These are phyloP conservation scores for Cryptoleucopteryx plumbea DNA, from an alignment of 2,113 vertebrate genomes.

Conservation along the genomic window DNA sequence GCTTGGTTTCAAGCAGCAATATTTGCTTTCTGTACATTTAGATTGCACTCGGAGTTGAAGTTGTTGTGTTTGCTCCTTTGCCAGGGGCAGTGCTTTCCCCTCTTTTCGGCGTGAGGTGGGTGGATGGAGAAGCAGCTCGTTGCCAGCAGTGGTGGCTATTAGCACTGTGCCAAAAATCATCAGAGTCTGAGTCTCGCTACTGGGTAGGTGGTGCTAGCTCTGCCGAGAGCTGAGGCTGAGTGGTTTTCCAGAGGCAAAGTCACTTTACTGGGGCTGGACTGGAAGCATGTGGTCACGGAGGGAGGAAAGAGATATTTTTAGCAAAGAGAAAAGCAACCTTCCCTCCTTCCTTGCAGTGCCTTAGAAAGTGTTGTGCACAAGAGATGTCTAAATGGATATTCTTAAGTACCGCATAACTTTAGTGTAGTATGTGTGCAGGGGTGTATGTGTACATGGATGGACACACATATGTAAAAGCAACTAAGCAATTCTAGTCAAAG, in stretches of 20 bases:
- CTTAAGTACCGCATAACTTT: not conserved
- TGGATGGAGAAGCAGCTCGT: not conserved
- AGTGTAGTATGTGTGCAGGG: not conserved
- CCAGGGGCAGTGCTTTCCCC: not conserved
- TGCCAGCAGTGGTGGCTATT: not conserved
- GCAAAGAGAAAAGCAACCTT: not conserved
- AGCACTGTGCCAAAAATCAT: not conserved
- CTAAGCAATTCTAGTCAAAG: not conserved
- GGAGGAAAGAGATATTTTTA: slow-evolving; percentile 19
- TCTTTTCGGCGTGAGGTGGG: not conserved
- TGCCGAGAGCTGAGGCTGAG: not conserved
- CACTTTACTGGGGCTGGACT: not conserved
- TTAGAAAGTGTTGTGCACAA: not conserved
- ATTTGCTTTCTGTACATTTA: not conserved
- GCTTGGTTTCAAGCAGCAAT: not conserved
- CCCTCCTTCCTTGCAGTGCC: not conserved
- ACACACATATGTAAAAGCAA: not conserved
- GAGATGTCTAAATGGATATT: not conserved
- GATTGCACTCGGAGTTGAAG: not conserved
- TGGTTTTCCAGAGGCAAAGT: slow-evolving; percentile 1
- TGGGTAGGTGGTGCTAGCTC: not conserved
- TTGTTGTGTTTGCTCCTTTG: not conserved
- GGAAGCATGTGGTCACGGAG: not conserved
- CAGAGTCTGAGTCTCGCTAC: not conserved
- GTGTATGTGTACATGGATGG: no score